Conservation (phyloP, 2,888 invertebrate species). For the Spisula subtruncata region DNA sequence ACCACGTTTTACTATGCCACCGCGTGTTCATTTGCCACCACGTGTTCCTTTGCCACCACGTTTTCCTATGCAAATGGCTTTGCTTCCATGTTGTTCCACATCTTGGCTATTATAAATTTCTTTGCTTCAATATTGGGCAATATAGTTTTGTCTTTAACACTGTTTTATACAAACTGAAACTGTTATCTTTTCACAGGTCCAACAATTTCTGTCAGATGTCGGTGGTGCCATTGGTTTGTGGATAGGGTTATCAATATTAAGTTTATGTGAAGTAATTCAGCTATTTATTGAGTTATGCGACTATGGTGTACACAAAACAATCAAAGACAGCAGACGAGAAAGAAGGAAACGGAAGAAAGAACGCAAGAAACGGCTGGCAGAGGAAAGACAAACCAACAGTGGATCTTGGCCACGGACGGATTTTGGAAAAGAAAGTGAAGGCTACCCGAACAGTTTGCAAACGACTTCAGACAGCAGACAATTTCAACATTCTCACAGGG, state of each 20-base stretch:
- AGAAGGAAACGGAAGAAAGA: slow-evolving; percentile 29
- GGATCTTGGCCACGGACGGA: not conserved
- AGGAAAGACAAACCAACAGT: not conserved
- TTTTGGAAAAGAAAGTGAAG: not conserved
- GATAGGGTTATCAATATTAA: slow-evolving; percentile 77
- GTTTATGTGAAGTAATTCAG: slow-evolving; percentile 75
- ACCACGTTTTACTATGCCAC: no score
- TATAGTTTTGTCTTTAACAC: no score
- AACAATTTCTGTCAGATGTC: slow-evolving; percentile 76
- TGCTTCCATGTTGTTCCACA: no score
- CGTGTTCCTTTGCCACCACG: no score
- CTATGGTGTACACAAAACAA: slow-evolving; percentile 56
- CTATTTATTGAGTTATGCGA: slow-evolving; percentile 71
- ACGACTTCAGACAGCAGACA: not conserved
- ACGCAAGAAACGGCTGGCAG: not conserved
- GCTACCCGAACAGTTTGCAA: not conserved
- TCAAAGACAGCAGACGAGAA: not conserved
- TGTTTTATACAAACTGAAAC: no score
- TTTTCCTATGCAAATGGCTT: no score
- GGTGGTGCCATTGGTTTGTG: slow-evolving; percentile 79
- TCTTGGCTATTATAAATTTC: no score
- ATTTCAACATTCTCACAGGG: not conserved
- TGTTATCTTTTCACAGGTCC: slow-evolving; percentile 52
- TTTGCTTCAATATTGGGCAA: no score
- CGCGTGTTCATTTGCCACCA: no score